Base-by-base conservation (phyloP, 2,888 invertebrate genomes). In the Patella depressa region DNA sequence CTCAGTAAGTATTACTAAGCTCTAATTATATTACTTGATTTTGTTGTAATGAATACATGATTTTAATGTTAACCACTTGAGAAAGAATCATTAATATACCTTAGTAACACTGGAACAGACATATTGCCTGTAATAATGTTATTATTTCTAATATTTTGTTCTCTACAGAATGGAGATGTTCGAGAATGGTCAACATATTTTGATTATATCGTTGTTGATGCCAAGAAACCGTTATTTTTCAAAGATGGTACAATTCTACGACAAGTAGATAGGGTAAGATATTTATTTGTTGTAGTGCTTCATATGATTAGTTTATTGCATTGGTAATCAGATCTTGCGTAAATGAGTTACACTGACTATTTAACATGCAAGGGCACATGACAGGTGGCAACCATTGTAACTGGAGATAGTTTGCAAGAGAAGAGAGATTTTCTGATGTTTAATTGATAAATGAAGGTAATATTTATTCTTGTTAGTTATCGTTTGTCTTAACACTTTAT, bases 121-220 rank as follows among this genome's bases (percentile, higher is more conserved):
- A 34, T 34, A 9, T 45, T 45, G 45, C 45, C 9, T 1, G 45
- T 9, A 45, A 45, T 45, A 45, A 45, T 45, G 45, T 45, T 5
- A 45, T 45, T 45, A 45, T 45, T 45, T 45, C 45, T 7, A 45
- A 45, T 45, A 45, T 9, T 45, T 45, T 45, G 45, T 45, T 45
- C 9, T 9, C 45, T 65, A 11, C 73, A 80, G 78, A 59, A 73
- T 59, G 78, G 75, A n/a, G 45, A 24, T 24, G 72, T 53, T n/a
- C 74, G 95, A 85, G 95, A 96, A 91, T 99, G 99, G 99, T 96
- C 95, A 91, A 95, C 95, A 0, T 98, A 98, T 91, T 99, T 99
- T 92, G 98, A 99, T 93, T 97, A 96, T 87, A 97, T 99, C 84
- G 97, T 99, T 4, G 97, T 98, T 19, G 98, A 99, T 91, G 98